Evolutionary conservation across 2,797 vertebrate species (phyloP), one percentile per base, ranked within the genome.

Genomic region (Pseudochromis fuscus): DNA sequence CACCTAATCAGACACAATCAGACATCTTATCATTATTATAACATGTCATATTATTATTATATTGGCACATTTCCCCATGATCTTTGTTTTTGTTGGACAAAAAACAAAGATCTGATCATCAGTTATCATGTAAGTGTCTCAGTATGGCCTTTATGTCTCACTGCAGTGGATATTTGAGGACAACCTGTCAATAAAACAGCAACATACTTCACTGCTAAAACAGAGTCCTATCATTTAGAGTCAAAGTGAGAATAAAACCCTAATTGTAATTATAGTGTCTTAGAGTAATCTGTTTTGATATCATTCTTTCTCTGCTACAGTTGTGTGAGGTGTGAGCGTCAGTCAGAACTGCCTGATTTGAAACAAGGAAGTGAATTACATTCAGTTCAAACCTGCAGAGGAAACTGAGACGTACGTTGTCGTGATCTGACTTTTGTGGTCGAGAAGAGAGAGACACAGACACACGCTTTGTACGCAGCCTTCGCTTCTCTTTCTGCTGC

Each of bases 351-450:
- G 62, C 28, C 12, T 63, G 52, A 30, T 84, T 68, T 89, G 37
- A 90, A 94, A 93, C 84, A 82, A 93, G 94, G 94, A 95, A 95
- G 93, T 94, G 84, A 87, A 84, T 85, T 91, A 56, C 86, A 74
- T 81, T 85, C 33, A 62, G 52, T 84, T 86, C 37, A 86, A 82
- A 88, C 71, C 84, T 79, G 83, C 75, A 92, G 86, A 93, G 93
- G 93, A 94, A 93, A 90, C 89, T 69, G 87, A 90, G 75, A 84
- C 67, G 70, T 33, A 72, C 68, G 13, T 60, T 75, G 71, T 67
- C 68, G 58, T 55, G 62, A 67, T 84, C 58, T 25, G 76, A 82
- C 62, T 82, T 91, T 83, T 91, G 92, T 87, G 87, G 87, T 92
- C 74, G 70, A 30, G 24, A 77, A 71, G 74, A 21, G 75, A 74